These are phyloP conservation scores for Marasmarcha lunaedactyla DNA, from an alignment of 2,888 invertebrate genomes.

Conservation along the genomic window DNA sequence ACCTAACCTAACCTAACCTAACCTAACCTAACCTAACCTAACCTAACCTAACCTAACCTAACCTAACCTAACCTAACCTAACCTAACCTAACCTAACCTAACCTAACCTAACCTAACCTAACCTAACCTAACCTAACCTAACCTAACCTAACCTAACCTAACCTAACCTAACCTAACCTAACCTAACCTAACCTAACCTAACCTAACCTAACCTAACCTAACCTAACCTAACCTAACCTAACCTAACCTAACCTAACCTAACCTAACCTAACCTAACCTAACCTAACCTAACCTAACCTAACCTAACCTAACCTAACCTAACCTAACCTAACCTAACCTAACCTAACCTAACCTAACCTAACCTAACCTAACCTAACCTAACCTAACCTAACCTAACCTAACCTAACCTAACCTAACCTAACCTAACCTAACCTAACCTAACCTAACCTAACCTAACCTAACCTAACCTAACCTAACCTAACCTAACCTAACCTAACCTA, in stretches of 20 bases:
- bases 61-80: slow-evolving; percentile 13
- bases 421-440: slow-evolving; percentile 9
- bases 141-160: slow-evolving; percentile 6
- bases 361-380: slow-evolving; percentile 8
- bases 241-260: slow-evolving; percentile 7
- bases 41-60: slow-evolving; percentile 13
- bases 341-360: slow-evolving; percentile 9
- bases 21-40: slow-evolving; percentile 13
- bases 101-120: slow-evolving; percentile 8
- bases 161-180: slow-evolving; percentile 7
- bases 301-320: slow-evolving; percentile 9
- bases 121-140: slow-evolving; percentile 5
- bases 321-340: slow-evolving; percentile 8
- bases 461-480: slow-evolving; percentile 13
- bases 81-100: slow-evolving; percentile 11
- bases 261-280: slow-evolving; percentile 7
- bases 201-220: slow-evolving; percentile 8
- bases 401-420: slow-evolving; percentile 8
- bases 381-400: slow-evolving; percentile 8
- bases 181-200: slow-evolving; percentile 7
- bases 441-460: slow-evolving; percentile 12
- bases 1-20: slow-evolving; percentile 13
- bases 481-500: slow-evolving; percentile 13
- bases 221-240: slow-evolving; percentile 7
- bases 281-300: slow-evolving; percentile 8